These are phyloP conservation scores for Caenorhabditis sp. DNA, from an alignment of 2,888 invertebrate species.

Conservation along the genomic window DNA sequence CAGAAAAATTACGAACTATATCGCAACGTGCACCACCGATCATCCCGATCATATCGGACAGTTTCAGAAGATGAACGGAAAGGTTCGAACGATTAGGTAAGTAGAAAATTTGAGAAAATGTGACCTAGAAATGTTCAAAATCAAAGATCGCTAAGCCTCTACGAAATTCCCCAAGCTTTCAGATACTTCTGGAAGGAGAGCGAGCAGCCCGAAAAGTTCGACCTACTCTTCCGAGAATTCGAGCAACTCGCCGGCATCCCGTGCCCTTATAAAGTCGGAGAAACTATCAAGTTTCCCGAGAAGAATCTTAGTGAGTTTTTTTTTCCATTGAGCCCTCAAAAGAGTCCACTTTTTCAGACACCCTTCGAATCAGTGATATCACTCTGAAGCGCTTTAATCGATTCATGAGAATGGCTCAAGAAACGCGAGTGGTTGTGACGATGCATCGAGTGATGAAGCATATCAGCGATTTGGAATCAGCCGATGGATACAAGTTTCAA, in stretches of 20 bases:
- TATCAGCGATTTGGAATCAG: conserved; percentile 71
- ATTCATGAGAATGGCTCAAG: conserved; percentile 60
- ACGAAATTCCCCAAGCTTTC: neutral
- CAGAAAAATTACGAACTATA: conserved; percentile 74
- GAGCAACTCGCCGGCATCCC: conserved; percentile 66
- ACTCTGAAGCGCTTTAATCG: conserved; percentile 74
- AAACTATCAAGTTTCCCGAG: conserved; percentile 80
- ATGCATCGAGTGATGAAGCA: conserved; percentile 68
- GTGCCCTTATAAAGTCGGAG: conserved; percentile 80
- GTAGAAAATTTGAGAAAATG: neutral
- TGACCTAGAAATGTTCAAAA: too few relatives aligned
- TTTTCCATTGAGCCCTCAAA: neutral
- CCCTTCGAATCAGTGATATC: conserved; percentile 80
- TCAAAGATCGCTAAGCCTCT: too few relatives aligned
- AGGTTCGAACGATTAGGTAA: conserved; percentile 71
- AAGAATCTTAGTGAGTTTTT: conserved; percentile 74
- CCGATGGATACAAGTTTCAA: conserved; percentile 77
- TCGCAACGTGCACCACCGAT: conserved; percentile 67
- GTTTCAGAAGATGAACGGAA: conserved; percentile 82
- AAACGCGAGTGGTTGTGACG: conserved; percentile 74
- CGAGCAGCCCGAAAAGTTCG: conserved; percentile 68
- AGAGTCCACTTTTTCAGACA: conserved; percentile 66
- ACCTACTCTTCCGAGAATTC: conserved; percentile 70
- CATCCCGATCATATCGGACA: conserved; percentile 77
- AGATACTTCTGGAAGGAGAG: conserved; percentile 79